These are phyloP conservation scores for Cydia strobilella DNA, from an alignment of 1,140 invertebrate genomes.

Conservation along the genomic window DNA sequence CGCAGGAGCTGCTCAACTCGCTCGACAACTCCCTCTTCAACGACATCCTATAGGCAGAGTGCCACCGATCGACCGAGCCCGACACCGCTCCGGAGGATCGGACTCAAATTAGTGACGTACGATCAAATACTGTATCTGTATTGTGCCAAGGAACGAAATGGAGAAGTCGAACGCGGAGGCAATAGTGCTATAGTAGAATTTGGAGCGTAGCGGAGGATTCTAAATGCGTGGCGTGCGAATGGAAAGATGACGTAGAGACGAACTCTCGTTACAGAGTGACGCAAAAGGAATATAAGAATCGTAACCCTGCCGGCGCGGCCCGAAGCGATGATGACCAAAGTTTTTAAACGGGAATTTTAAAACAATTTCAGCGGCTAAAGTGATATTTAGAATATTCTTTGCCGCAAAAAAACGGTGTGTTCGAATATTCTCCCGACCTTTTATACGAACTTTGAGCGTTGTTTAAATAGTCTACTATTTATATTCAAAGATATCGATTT, in stretches of 20 bases:
- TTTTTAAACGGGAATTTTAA: slow-evolving; percentile 66
- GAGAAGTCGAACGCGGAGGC: neutral
- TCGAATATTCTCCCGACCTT: slow-evolving; percentile 48
- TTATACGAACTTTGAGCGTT: slow-evolving; percentile 55
- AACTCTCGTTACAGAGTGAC: neutral
- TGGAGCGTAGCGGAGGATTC: neutral
- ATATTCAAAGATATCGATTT: slow-evolving; percentile 69
- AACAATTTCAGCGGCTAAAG: slow-evolving; percentile 48
- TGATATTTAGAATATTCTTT: slow-evolving; percentile 30
- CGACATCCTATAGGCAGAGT: slow-evolving; percentile 65
- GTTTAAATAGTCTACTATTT: slow-evolving; percentile 73
- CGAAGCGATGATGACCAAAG: slow-evolving; percentile 53
- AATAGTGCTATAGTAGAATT: slow-evolving; percentile 37
- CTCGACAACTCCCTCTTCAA: slow-evolving; percentile 75
- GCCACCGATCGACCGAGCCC: neutral
- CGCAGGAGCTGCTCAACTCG: slow-evolving; percentile 89
- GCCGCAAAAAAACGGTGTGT: neutral
- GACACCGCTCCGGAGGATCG: no score
- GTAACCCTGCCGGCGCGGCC: no score
- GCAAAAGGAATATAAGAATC: neutral
- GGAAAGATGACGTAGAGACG: neutral
- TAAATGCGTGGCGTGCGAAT: neutral
- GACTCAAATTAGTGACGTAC: no score
- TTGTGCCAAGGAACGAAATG: neutral
- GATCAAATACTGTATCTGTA: neutral